Percentiles rank a stretch among this genome's conserved stretches.
These are phyloP conservation scores for Argyrosomus regius DNA, from an alignment of 2,797 vertebrate genomes.

Conservation along the genomic window DNA sequence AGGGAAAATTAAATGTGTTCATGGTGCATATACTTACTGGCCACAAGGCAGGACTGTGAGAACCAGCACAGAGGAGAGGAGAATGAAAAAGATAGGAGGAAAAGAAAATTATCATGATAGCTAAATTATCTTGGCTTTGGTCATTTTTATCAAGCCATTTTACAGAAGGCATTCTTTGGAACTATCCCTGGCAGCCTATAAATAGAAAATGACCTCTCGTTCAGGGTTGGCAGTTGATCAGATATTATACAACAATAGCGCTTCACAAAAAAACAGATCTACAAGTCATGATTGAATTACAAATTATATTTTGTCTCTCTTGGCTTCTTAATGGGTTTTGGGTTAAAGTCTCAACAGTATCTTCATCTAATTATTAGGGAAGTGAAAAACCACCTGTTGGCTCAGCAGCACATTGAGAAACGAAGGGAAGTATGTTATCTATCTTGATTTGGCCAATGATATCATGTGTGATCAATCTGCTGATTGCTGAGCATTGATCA, in stretches of 20 bases:
- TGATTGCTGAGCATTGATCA: slow-evolving; percentile 77
- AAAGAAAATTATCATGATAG: slow-evolving; percentile 87
- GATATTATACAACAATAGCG: slow-evolving; percentile 14
- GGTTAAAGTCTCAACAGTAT: slow-evolving; percentile 24
- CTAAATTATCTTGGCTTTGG: slow-evolving; percentile 80
- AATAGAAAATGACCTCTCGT: slow-evolving; percentile 33
- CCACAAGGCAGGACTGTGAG: slow-evolving; percentile 89
- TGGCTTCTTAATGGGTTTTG: slow-evolving; percentile 2
- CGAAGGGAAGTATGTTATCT: slow-evolving; percentile 57
- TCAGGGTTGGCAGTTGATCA: slow-evolving; percentile 31
- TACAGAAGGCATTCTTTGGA: slow-evolving; percentile 31
- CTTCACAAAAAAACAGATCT: slow-evolving; percentile 23
- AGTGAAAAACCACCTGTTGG: slow-evolving; percentile 50
- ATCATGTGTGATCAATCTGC: slow-evolving; percentile 71
- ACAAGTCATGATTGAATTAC: slow-evolving; percentile 22
- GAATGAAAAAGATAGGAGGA: slow-evolving; percentile 55
- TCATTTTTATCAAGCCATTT: slow-evolving; percentile 63
- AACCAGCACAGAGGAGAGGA: slow-evolving; percentile 65
- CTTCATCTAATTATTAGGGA: slow-evolving; percentile 12
- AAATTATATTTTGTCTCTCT: slow-evolving; percentile 14
- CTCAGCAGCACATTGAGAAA: slow-evolving; percentile 25
- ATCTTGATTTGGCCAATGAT: slow-evolving; percentile 71
- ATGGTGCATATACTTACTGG: slow-evolving; percentile 95
- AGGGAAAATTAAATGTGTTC: slow-evolving; percentile 98
- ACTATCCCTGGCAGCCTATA: slow-evolving; percentile 22